phyloP scores from a whole-genome alignment of 1,140 invertebrate species.

The Drosophila oshimai region DNA sequence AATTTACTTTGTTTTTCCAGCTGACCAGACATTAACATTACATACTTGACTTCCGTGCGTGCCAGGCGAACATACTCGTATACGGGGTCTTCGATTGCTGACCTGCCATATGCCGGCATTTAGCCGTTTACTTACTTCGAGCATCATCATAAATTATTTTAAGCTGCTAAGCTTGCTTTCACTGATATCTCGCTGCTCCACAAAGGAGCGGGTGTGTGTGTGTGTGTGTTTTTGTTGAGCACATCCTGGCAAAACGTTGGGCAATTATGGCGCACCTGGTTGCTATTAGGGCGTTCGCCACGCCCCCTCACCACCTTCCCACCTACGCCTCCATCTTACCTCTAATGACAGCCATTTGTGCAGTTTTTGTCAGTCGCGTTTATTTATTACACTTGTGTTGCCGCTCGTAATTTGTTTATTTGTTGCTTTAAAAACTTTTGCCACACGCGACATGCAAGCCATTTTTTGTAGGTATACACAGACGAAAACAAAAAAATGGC shows the following conservation, averaged over 20 bases:
- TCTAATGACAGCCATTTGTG: conserved; percentile 77
- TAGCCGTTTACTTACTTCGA: conserved; percentile 78
- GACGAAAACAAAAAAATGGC: not conserved
- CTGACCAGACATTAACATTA: conserved; percentile 81
- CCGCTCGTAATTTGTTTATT: conserved; percentile 68
- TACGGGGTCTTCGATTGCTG: conserved; percentile 58
- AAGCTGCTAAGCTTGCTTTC: conserved; percentile 63
- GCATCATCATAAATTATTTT: conserved; percentile 78
- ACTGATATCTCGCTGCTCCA: conserved; percentile 18
- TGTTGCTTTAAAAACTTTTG: conserved; percentile 58
- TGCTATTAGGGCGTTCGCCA: conserved; percentile 41
- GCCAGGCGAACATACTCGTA: conserved; percentile 18
- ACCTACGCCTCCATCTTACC: conserved; percentile 18
- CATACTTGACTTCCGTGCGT: conserved; percentile 80
- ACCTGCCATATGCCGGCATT: conserved; percentile 77
- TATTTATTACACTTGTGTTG: conserved; percentile 69
- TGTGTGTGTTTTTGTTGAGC: conserved; percentile 32
- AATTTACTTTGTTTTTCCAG: conserved; percentile 81
- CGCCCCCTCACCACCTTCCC: not conserved
- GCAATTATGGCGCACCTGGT: conserved; percentile 73
- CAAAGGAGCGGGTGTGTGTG: not conserved
- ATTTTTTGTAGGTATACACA: not conserved
- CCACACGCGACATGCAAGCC: conserved; percentile 22
- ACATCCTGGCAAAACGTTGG: conserved; percentile 62
- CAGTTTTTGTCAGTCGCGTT: conserved; percentile 75